Percentiles rank a stretch among this genome's conserved stretches.
Conservation (phyloP, 1,140 invertebrate genomes). For the Brachionus rotundiformis region DNA sequence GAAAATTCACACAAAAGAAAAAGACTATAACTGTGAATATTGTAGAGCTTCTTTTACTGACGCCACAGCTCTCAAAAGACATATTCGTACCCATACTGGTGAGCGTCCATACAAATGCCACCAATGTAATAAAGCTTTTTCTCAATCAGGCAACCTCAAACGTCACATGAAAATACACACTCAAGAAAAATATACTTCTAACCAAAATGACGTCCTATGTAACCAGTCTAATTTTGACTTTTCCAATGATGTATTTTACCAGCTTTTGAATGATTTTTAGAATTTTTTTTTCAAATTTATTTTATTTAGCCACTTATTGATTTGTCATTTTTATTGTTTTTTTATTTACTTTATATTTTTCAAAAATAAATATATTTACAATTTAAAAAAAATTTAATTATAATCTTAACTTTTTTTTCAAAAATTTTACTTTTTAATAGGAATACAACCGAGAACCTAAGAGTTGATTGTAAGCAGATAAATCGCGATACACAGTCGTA, state of each 20-base stretch:
- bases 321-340: too few species aligned
- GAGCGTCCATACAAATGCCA: constrained; percentile 98
- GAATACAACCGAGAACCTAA: too few species aligned
- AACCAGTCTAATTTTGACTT: too few species aligned
- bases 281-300: not conserved
- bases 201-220: not conserved
- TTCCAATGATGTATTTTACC: not conserved
- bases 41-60: constrained; percentile 87
- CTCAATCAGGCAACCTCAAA: constrained; percentile 53
- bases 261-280: not conserved
- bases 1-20: constrained; percentile 68
- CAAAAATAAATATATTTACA: too few species aligned
- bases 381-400: too few species aligned
- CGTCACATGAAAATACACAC: constrained; percentile 75
- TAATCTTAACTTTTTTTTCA: too few species aligned
- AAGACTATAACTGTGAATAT: constrained; percentile 78
- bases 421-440: too few species aligned
- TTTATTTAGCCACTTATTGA: not conserved
- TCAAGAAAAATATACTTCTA: not conserved
- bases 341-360: too few species aligned
- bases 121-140: constrained; percentile 77
- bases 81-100: constrained; percentile 64
- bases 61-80: constrained; percentile 90
- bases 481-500: too few species aligned
- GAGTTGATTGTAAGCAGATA: too few species aligned